phyloP scores from a whole-genome alignment of 2,888 invertebrate genomes.

The Vesta saturnalis region DNA sequence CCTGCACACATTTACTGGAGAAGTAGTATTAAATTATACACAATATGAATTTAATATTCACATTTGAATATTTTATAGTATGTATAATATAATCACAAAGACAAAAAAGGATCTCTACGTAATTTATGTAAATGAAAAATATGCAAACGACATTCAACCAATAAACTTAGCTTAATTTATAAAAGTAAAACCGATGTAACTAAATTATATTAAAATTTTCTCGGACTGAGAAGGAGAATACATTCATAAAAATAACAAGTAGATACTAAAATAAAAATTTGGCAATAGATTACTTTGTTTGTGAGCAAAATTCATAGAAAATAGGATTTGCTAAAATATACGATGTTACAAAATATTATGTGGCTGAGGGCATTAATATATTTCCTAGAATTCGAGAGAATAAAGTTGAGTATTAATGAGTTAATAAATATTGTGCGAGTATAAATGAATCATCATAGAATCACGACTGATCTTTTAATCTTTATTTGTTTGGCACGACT shows the following conservation, averaged over 20 bases:
- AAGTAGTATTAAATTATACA: too few relatives aligned
- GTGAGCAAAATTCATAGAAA: not conserved
- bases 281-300: conserved; percentile 1
- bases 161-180: not conserved
- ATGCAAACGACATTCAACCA: not conserved
- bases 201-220: not conserved
- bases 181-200: conserved; percentile 1
- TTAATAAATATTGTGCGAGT: not conserved
- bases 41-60: too few relatives aligned
- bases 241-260: not conserved
- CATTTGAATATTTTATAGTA: conserved; percentile 1
- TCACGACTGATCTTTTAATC: not conserved
- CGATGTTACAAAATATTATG: not conserved
- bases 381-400: too few relatives aligned
- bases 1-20: too few relatives aligned
- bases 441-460: too few relatives aligned
- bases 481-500: not conserved
- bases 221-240: not conserved
- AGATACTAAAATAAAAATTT: not conserved
- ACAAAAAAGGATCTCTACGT: not conserved
- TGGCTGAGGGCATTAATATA: too few relatives aligned
- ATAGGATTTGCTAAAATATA: too few relatives aligned
- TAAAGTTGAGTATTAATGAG: not conserved
- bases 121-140: conserved; percentile 1
- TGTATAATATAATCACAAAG: not conserved